These are phyloP conservation scores for Gastrophryne carolinensis DNA, from an alignment of 2,797 vertebrate genomes.

Conservation along the genomic window DNA sequence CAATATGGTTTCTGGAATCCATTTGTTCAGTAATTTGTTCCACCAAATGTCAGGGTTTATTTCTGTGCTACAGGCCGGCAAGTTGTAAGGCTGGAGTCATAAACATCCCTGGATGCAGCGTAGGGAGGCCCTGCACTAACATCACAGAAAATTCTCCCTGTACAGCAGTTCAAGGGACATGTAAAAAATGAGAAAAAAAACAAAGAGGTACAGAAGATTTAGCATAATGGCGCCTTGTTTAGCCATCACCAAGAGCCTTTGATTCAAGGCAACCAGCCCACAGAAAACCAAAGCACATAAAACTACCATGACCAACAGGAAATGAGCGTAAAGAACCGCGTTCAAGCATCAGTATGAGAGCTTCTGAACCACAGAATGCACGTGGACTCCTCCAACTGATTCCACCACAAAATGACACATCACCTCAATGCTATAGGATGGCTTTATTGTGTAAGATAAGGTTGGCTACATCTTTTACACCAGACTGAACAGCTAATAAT, in stretches of 20 bases:
- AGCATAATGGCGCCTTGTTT: neutral
- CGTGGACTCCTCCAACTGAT: neutral
- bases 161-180: neutral
- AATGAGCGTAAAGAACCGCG: neutral
- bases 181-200: neutral
- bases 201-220: neutral
- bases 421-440: neutral
- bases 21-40: too few relatives aligned
- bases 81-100: constrained; percentile 5
- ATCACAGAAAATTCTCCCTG: neutral
- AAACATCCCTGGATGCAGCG: neutral
- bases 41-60: too few relatives aligned
- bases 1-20: too few relatives aligned
- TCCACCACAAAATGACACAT: neutral
- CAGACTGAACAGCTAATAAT: constrained; percentile 30
- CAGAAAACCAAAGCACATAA: neutral
- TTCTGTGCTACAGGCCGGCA: too few relatives aligned
- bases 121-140: neutral
- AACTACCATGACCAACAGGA: neutral
- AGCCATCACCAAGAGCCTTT: neutral
- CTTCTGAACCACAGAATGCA: neutral
- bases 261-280: neutral
- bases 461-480: neutral
- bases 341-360: neutral
- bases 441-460: constrained; percentile 11